phyloP scores from a whole-genome alignment of 2,888 invertebrate genomes.

The Vesta saturnalis region DNA sequence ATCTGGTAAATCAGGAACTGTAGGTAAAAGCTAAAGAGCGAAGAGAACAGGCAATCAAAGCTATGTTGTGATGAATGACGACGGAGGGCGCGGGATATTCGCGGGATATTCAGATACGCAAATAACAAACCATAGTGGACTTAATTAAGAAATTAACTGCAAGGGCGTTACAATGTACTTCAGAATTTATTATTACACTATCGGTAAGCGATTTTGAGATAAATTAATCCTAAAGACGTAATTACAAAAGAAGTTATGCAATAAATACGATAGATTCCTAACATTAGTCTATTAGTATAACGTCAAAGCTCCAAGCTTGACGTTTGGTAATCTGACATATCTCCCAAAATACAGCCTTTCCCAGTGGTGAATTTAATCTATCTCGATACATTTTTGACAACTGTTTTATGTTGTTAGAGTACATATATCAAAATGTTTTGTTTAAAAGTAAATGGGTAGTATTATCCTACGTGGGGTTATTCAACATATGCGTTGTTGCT shows the following conservation, averaged over 20 bases:
- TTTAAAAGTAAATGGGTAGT: not conserved
- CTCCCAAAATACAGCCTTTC: conserved; percentile 43
- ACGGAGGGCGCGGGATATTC: too few species aligned
- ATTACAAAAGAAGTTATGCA: not conserved
- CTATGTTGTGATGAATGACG: too few species aligned
- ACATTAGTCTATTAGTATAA: conserved; percentile 16
- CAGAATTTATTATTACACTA: too few species aligned
- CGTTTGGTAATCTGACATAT: conserved; percentile 37
- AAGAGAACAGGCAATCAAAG: too few species aligned
- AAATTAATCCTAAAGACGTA: not conserved
- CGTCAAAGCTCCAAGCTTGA: conserved; percentile 35
- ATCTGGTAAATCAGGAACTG: too few species aligned
- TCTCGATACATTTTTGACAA: conserved; percentile 41
- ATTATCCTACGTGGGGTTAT: conserved; percentile 24
- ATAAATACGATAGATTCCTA: not conserved
- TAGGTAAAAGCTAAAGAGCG: too few species aligned
- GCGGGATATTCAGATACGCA: too few species aligned
- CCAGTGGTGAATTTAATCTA: conserved; percentile 40
- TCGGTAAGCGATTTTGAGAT: too few species aligned
- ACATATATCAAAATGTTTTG: conserved; percentile 33
- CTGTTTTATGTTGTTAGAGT: conserved; percentile 36
- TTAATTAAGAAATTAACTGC: too few species aligned
- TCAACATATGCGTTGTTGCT: conserved; percentile 18
- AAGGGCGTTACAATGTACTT: too few species aligned
- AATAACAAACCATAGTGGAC: too few species aligned